Evolutionary conservation across 2,797 vertebrate species (phyloP).

Genomic region (Molossus molossus): DNA sequence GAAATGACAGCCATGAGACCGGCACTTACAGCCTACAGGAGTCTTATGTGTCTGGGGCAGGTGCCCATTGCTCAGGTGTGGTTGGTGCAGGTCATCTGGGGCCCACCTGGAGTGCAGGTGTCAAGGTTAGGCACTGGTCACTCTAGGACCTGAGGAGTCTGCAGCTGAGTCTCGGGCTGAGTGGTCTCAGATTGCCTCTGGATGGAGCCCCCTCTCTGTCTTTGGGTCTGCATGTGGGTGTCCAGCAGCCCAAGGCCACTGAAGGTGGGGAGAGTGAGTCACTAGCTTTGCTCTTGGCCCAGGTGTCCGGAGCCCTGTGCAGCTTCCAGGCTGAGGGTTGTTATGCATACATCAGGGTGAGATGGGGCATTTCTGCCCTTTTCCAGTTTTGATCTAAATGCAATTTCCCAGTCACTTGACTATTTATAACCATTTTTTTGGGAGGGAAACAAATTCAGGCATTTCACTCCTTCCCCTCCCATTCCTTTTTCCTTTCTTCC

Average conservation of each 20-base stretch:
- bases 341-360: not conserved
- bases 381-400: not conserved
- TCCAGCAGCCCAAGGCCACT: not conserved
- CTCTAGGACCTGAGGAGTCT: rapidly evolving
- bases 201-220: not conserved
- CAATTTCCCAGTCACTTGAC: not conserved
- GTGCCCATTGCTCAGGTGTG: not conserved
- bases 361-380: not conserved
- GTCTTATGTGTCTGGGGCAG: rapidly evolving
- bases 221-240: not conserved
- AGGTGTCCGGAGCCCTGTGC: not conserved
- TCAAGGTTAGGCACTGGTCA: not conserved
- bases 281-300: not conserved
- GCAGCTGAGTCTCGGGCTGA: rapidly evolving
- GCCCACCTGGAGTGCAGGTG: not conserved
- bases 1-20: no score
- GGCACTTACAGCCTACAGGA: rapidly evolving
- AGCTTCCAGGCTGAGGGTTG: not conserved
- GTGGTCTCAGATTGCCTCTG: not conserved
- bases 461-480: not conserved
- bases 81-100: not conserved
- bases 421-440: not conserved
- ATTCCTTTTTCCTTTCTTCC: not conserved
- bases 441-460: not conserved
- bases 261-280: not conserved